These are phyloP conservation scores for Limanda limanda DNA, from an alignment of 2,113 vertebrate species.

Conservation along the genomic window DNA sequence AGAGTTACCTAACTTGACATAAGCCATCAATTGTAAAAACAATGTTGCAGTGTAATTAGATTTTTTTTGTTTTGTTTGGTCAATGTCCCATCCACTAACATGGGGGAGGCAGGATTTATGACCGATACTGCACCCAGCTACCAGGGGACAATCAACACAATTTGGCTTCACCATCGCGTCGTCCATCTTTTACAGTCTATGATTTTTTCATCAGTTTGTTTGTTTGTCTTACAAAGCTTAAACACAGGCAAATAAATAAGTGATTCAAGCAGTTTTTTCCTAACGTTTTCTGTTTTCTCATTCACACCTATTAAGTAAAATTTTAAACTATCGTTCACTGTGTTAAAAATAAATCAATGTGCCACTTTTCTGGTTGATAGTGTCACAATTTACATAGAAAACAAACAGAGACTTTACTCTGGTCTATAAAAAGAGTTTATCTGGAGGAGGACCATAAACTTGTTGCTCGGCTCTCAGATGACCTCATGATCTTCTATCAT, in stretches of 20 bases:
- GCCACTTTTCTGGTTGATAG: background rate
- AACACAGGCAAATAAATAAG: background rate
- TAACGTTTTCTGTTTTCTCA: background rate
- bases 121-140: too few species aligned
- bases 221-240: background rate
- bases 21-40: too few species aligned
- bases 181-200: too few species aligned
- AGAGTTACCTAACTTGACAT: too few species aligned
- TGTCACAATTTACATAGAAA: slow-evolving; percentile 33
- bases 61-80: too few species aligned
- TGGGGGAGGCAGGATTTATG: too few species aligned
- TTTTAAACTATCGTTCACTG: background rate
- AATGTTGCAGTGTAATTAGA: too few species aligned
- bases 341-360: background rate
- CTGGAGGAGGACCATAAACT: slow-evolving; percentile 38
- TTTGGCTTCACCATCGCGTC: too few species aligned
- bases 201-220: too few species aligned
- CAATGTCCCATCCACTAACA: too few species aligned
- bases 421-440: slow-evolving; percentile 25
- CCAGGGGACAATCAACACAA: too few species aligned
- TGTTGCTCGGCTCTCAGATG: slow-evolving; percentile 34
- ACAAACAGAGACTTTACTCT: background rate
- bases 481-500: slow-evolving; percentile 38
- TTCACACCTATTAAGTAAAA: background rate
- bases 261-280: too few species aligned